Conservation (phyloP, 2,113 vertebrate genomes). For the Puma concolor region DNA sequence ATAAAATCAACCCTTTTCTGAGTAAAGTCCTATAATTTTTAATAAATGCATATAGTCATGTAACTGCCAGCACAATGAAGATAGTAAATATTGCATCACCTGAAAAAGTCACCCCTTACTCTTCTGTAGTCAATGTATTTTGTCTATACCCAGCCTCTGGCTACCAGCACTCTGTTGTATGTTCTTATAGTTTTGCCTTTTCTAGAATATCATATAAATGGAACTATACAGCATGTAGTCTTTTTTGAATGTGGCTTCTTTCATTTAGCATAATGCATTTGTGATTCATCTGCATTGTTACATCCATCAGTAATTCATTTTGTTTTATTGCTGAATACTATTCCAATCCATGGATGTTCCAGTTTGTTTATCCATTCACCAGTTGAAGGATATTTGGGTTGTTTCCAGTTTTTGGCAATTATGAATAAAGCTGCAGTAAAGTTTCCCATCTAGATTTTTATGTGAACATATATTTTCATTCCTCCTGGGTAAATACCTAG, state of each 20-base stretch:
- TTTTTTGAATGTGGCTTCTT: neutral
- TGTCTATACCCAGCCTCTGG: neutral
- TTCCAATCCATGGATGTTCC: neutral
- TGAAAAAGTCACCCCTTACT: neutral
- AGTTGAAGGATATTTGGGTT: constrained; percentile 47
- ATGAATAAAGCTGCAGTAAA: constrained; percentile 63
- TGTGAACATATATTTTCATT: constrained; percentile 68
- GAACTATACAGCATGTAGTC: neutral
- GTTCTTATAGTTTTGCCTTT: neutral
- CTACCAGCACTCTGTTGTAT: neutral
- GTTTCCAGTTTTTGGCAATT: constrained; percentile 48
- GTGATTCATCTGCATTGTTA: neutral
- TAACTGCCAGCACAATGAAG: neutral
- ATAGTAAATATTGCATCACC: neutral
- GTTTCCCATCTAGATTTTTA: constrained; percentile 58
- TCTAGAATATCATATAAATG: neutral
- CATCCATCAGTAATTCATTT: neutral
- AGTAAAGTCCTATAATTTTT: neutral
- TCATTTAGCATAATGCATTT: neutral
- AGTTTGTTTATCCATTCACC: constrained; percentile 40
- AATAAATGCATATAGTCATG: neutral
- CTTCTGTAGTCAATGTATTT: neutral
- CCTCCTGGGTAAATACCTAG: constrained; percentile 61
- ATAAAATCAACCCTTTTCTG: neutral
- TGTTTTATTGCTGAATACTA: constrained; percentile 22